Percentiles rank a stretch among this genome's conserved stretches.
phyloP scores from a whole-genome alignment of 1,140 invertebrate species.

The Archegozetes longisetosus region DNA sequence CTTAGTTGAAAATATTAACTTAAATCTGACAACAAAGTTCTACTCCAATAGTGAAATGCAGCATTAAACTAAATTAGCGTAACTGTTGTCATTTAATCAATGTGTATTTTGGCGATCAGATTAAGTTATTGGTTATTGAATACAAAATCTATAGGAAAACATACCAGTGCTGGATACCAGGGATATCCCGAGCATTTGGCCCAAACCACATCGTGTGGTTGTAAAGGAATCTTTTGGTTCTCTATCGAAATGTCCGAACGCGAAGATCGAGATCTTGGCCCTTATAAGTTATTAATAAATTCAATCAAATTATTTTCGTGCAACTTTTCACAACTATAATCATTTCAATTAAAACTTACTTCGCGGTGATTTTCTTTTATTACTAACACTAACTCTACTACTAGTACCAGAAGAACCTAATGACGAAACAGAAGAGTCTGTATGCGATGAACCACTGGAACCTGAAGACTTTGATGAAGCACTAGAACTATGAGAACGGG shows the following conservation, averaged over 20 bases:
- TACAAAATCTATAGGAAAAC: neutral
- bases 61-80: too few relatives aligned
- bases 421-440: neutral
- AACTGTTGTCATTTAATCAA: too few relatives aligned
- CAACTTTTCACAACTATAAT: neutral
- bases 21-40: too few relatives aligned
- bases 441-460: neutral
- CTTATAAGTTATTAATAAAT: neutral
- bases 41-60: too few relatives aligned
- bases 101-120: constrained; percentile 15
- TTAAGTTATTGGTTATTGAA: neutral
- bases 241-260: constrained; percentile 14
- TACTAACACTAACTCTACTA: neutral
- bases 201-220: constrained; percentile 83
- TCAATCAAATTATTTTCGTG: neutral
- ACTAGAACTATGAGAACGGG: constrained; percentile 5
- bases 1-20: too few relatives aligned
- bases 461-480: neutral
- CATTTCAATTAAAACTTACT: neutral
- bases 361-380: neutral
- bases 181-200: constrained; percentile 90
- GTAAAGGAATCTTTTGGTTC: constrained; percentile 32
- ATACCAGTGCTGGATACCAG: constrained; percentile 79
- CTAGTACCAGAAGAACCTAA: neutral
- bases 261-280: constrained; percentile 9